Evolutionary conservation across 2,113 vertebrate genomes (phyloP).

Genomic region (Lasiurus borealis): DNA sequence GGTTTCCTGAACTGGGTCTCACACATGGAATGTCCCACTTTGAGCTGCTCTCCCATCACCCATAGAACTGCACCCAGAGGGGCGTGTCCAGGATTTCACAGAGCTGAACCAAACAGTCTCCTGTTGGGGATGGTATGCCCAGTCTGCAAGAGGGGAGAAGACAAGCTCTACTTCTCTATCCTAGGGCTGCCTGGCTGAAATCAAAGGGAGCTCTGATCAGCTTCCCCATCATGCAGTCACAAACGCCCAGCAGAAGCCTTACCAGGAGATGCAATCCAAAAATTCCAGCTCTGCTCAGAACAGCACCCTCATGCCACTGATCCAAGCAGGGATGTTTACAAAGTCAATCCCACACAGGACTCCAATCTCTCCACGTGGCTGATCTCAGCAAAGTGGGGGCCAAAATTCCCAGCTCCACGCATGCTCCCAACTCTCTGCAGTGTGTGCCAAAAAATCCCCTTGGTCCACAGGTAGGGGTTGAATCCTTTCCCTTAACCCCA

Average conservation of each 20-base stretch:
- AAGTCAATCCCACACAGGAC: background rate
- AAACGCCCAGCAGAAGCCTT: background rate
- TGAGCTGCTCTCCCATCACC: background rate
- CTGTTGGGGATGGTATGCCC: background rate
- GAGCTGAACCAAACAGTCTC: background rate
- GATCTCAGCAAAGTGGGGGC: background rate
- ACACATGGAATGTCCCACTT: background rate
- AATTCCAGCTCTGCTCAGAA: background rate
- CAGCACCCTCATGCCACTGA: background rate
- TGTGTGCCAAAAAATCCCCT: background rate
- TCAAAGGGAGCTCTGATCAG: background rate
- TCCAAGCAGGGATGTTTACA: background rate
- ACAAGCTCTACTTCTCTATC: background rate
- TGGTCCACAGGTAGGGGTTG: background rate
- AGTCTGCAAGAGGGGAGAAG: background rate
- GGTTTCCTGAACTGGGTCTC: background rate
- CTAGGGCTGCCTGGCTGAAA: background rate
- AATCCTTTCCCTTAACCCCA: background rate
- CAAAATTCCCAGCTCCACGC: background rate
- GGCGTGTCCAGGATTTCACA: background rate
- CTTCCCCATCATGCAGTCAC: background rate
- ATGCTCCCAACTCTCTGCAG: background rate
- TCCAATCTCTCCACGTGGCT: background rate
- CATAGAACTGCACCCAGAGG: background rate
- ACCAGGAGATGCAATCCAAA: background rate